Conservation (phyloP, 2,113 vertebrate genomes). For the Sander vitreus region DNA sequence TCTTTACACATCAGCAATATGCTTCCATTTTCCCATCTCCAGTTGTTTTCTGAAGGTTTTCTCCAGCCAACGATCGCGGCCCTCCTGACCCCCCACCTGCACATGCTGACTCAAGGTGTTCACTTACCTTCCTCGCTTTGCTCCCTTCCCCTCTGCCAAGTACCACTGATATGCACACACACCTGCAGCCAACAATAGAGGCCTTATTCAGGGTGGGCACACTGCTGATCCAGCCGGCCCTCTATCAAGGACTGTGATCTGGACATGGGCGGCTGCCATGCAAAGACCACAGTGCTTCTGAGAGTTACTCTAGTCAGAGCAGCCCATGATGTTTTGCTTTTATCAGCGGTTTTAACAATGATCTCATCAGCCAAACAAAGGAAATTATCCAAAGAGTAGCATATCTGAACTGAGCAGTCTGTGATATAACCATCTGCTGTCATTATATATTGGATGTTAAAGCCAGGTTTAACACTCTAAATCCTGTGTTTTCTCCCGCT, state of each 20-base stretch:
- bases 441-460: constrained; percentile 69
- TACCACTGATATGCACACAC: constrained; percentile 70
- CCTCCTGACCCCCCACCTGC: constrained; percentile 75
- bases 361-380: constrained; percentile 49
- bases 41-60: constrained; percentile 17
- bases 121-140: constrained; percentile 63
- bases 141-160: constrained; percentile 72
- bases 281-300: constrained; percentile 38
- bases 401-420: constrained; percentile 33
- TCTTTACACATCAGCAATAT: not conserved
- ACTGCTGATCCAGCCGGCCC: constrained; percentile 48
- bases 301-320: constrained; percentile 33
- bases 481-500: constrained; percentile 67
- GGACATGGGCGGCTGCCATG: constrained; percentile 54
- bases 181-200: constrained; percentile 74
- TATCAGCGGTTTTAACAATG: constrained; percentile 32
- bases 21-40: not conserved
- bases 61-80: constrained; percentile 25
- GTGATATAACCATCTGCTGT: constrained; percentile 50
- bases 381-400: constrained; percentile 39
- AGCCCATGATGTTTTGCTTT: constrained; percentile 9
- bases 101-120: constrained; percentile 77
- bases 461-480: constrained; percentile 58
- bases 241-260: constrained; percentile 66
- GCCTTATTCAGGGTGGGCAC: constrained; percentile 67